Conservation (phyloP, 2,113 vertebrate genomes). For the Aegotheles bennettii region DNA sequence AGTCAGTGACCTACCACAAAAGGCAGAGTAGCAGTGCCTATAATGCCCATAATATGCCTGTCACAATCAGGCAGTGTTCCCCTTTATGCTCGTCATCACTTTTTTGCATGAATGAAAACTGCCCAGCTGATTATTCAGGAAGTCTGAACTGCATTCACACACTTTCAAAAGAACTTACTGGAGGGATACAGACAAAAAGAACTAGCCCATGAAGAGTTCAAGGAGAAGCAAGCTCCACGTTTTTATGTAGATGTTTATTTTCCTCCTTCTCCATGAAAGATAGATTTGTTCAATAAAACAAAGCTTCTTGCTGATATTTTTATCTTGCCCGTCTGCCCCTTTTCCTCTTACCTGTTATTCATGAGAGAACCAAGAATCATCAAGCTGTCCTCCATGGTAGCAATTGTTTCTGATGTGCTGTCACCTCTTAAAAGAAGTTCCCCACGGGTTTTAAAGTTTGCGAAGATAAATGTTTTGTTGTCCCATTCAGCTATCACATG, state of each 20-base stretch:
- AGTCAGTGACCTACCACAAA: neutral
- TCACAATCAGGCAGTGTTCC: neutral
- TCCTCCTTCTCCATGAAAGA: neutral
- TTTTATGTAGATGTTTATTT: neutral
- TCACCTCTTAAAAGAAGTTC: conserved; percentile 92
- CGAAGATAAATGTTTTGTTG: conserved; percentile 84
- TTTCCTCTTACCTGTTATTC: conserved; percentile 84
- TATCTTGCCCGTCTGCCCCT: rapidly evolving
- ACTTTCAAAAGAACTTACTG: neutral
- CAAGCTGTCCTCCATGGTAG: conserved; percentile 91
- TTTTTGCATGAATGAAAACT: neutral
- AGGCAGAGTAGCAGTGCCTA: neutral
- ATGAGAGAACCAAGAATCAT: conserved; percentile 91
- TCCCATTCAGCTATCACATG: conserved; percentile 93
- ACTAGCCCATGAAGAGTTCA: neutral
- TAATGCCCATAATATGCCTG: rapidly evolving
- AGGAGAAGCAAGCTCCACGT: neutral
- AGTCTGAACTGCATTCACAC: neutral
- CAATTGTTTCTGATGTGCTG: conserved; percentile 87
- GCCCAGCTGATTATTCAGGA: neutral
- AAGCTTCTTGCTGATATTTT: neutral
- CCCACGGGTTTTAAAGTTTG: conserved; percentile 89
- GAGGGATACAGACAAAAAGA: neutral
- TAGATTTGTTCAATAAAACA: neutral
- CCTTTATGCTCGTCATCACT: neutral